Conservation (phyloP, 2,888 invertebrate genomes). For the Synanthedon formicaeformis region DNA sequence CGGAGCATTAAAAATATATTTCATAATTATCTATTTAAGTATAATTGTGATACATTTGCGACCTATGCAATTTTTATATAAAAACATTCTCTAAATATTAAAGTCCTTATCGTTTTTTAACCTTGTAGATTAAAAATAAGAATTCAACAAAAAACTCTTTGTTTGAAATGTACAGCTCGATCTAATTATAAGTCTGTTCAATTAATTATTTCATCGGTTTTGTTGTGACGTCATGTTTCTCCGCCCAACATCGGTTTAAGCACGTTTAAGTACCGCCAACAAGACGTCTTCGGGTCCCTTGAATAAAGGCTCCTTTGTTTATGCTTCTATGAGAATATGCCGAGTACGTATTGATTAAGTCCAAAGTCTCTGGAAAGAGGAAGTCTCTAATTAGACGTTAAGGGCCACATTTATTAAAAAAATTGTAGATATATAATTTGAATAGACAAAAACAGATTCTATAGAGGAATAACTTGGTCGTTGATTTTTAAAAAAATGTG, state of each 20-base stretch:
- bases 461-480: too few species aligned
- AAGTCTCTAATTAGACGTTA: slow-evolving; percentile 43
- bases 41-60: too few species aligned
- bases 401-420: too few species aligned
- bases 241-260: slow-evolving; percentile 46
- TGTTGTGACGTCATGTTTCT: slow-evolving; percentile 45
- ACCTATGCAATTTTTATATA: too few species aligned
- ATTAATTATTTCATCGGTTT: slow-evolving; percentile 54
- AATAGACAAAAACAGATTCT: too few species aligned
- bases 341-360: slow-evolving; percentile 48
- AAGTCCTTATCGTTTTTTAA: too few species aligned
- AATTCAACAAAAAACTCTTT: background rate
- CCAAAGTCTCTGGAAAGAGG: slow-evolving; percentile 39
- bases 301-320: slow-evolving; percentile 57
- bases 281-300: slow-evolving; percentile 16
- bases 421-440: too few species aligned
- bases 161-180: slow-evolving; percentile 8
- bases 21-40: too few species aligned
- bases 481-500: too few species aligned
- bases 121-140: too few species aligned
- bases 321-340: slow-evolving; percentile 45
- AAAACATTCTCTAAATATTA: too few species aligned
- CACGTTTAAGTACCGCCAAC: slow-evolving; percentile 6
- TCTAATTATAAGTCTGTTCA: slow-evolving; percentile 46
- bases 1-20: too few species aligned